Evolutionary conservation across 1,140 invertebrate species (phyloP), one percentile per base, ranked within the genome.

Genomic region (Solen grandis): DNA sequence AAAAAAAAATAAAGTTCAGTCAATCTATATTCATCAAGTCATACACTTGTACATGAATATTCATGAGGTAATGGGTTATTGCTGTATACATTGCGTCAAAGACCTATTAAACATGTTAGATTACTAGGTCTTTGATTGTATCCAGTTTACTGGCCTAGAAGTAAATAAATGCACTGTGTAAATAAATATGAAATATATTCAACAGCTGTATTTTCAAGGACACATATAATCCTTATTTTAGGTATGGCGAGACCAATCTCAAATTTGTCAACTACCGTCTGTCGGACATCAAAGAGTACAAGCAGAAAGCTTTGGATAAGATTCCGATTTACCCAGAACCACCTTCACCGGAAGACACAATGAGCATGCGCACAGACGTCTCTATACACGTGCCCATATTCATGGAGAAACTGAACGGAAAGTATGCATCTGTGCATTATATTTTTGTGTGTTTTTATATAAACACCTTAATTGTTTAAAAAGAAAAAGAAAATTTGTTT

Each of bases 221-320:
- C n/a, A n/a, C n/a, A n/a, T n/a, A n/a, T n/a, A n/a, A 31, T 33
- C 14, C 33, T 13, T 19, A 38, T 46, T 41, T 38, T 27, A 76
- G 74, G 57, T 85, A 85, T 73, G 84, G 84, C 19, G 84, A 82
- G 29, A 82, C 75, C 10, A 74, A 76, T 59, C 13, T 82, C 16
- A 60, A 80, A 10, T 83, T 79, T 62, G 54, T 78, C 0, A 85
- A 74, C 38, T 85, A 82, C 41, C 70, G 46, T 8, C 72, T 85
- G 35, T 57, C 69, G 1, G 84, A 85, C 41, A 65, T 85, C 13
- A 38, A 76, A 29, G 76, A 65, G 0, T 35, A 46, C 27, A 74
- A 59, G 25, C 5, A 46, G 29, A 50, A 65, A n/a, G 5, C 41
- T 50, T 0, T 54, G 29, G 74, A 76, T 13, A 76, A 36, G 27